Evolutionary conservation across 2,888 invertebrate species (phyloP).

Genomic region (Sylvicola cinctus): DNA sequence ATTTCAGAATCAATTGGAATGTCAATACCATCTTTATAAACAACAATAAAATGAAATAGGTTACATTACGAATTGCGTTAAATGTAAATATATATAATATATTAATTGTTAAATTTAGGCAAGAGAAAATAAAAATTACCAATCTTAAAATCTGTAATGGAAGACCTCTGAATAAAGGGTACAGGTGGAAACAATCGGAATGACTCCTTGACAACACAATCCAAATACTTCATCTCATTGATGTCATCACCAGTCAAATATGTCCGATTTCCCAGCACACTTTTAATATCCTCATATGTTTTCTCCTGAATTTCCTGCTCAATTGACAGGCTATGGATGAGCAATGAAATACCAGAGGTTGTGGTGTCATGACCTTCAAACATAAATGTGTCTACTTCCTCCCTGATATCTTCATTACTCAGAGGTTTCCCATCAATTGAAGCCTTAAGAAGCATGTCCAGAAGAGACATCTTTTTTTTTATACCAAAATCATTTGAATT

Average conservation of each 20-base stretch:
- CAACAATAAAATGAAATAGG: no score
- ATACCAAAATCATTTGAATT: constrained; percentile 24
- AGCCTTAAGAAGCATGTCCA: constrained; percentile 41
- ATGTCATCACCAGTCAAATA: constrained; percentile 12
- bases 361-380: constrained; percentile 37
- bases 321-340: constrained; percentile 14
- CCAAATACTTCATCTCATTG: constrained; percentile 19
- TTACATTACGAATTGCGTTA: no score
- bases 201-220: constrained; percentile 22
- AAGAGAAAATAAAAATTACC: constrained; percentile 14
- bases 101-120: background rate
- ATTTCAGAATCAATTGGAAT: constrained; percentile 4
- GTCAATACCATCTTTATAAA: background rate
- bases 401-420: constrained; percentile 35
- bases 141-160: constrained; percentile 19
- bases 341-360: constrained; percentile 15
- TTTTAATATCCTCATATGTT: constrained; percentile 13
- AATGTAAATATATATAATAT: no score
- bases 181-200: constrained; percentile 22
- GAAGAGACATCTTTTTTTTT: constrained; percentile 41
- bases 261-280: constrained; percentile 11
- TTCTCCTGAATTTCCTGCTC: constrained; percentile 16
- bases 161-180: constrained; percentile 19
- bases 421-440: constrained; percentile 36
- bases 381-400: constrained; percentile 56